Evolutionary conservation across 2,113 vertebrate genomes (phyloP), one percentile per base, ranked within the genome.

Genomic region (Anolis sagrei): DNA sequence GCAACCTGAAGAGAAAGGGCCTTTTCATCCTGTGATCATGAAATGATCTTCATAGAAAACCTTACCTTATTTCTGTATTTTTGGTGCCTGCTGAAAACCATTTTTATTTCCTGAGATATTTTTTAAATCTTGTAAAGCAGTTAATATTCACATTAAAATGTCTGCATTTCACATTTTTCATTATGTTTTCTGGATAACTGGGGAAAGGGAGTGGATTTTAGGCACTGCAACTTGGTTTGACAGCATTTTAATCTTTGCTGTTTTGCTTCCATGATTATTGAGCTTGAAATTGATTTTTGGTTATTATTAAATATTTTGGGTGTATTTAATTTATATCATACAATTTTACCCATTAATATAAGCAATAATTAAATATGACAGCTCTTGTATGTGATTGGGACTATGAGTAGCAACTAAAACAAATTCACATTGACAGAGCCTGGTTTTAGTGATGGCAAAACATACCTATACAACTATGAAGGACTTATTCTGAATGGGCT

Each of bases 401-500:
- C 3, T 58, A 58, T 16, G 16, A 13, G 54, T 58, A 58, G 13
- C 16, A 58, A 58, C 54, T 58, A 58, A 19, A 58, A 58, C 11
- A 58, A 58, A 58, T 16, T 39, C 49, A 5, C 18, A 29, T 68
- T 80, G n/a, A 32, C 89, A 98, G 97, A 92, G 82, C 97, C 97
- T 36, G 76, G 92, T 5, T 98, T 97, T 92, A 91, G 93, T 25
- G 69, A 84, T 0, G 93, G 90, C 82, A 97, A 97, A 91, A 97
- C 95, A 7, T 96, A 96, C 66, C 69, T 96, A 58, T 98, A 97
- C 44, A 94, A 93, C 73, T 98, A 98, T 18, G 93, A 97, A 62
- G 95, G 93, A 14, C 25, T 92, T 64, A 90, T 97, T 66, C 69
- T 96, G 83, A 94, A 94, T 0, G 96, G 96, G 74, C 86, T 98